phyloP scores from a whole-genome alignment of 2,113 vertebrate genomes.

The Rissa tridactyla region DNA sequence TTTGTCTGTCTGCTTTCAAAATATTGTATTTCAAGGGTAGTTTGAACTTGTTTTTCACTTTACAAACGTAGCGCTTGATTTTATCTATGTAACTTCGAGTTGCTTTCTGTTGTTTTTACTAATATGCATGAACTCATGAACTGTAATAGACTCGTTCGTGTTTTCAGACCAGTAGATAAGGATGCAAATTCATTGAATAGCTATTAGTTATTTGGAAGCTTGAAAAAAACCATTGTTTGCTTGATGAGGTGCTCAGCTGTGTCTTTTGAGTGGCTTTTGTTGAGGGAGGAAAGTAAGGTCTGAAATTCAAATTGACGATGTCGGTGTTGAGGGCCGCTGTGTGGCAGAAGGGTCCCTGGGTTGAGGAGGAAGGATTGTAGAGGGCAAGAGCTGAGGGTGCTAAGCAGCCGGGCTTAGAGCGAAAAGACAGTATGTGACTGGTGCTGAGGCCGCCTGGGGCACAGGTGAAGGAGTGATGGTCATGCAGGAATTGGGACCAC shows the following conservation, averaged over 20 bases:
- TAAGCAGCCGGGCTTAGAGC: background rate
- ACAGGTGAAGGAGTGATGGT: background rate
- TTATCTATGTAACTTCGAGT: background rate
- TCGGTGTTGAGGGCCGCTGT: accelerated
- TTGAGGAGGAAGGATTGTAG: background rate
- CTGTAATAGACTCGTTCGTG: accelerated
- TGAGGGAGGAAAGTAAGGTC: background rate
- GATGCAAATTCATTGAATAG: background rate
- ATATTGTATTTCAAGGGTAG: background rate
- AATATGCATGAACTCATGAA: background rate
- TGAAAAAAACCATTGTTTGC: background rate
- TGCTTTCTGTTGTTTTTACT: background rate
- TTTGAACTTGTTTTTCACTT: background rate
- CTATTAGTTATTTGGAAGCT: background rate
- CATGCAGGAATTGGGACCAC: background rate
- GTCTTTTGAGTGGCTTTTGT: background rate
- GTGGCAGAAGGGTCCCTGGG: background rate
- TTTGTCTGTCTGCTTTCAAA: background rate
- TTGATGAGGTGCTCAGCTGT: background rate
- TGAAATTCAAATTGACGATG: accelerated
- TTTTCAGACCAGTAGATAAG: background rate
- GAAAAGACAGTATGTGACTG: background rate
- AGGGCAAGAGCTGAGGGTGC: accelerated
- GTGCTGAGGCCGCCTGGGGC: background rate
- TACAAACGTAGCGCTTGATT: background rate